Base-by-base conservation (phyloP, 2,113 vertebrate genomes). In the Peromyscus polionotus region DNA sequence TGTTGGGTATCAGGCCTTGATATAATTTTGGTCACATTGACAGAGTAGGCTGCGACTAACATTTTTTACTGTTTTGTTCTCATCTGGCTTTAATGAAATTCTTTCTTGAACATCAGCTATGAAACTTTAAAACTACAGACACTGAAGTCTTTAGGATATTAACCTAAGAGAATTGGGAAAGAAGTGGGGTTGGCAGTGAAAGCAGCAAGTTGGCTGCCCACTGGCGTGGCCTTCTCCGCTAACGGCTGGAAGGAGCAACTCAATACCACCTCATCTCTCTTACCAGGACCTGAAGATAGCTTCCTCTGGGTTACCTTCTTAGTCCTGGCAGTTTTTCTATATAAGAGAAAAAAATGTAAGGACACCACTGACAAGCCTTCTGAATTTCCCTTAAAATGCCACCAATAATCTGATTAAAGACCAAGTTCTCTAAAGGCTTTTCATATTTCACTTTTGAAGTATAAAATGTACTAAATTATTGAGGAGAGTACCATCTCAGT, bases 241-340 rank as follows among this genome's bases (percentile, higher is more conserved):
- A 76, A 87, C 36, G 68, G 26, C 36, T 36, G 79, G 75, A 85
- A 45, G 70, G 65, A 88, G 45, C 3, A 11, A 42, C 22, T n/a
- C 9, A 93, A 90, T 17, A 91, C 20, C 94, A 76, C 57, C n/a
- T 92, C n/a, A 17, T 59, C n/a, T 86, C 95, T 93, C 97, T 98
- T 98, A 98, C 98, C 98, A 95, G 98, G 97, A 75, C 96, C 94
- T 91, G 95, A 97, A 94, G 96, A 91, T 5, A 14, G 91, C 65
- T 95, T 98, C 96, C 31, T 97, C 91, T 95, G 96, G 83, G 68
- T 91, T 70, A 94, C 93, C 54, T 80, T 96, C 59, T 70, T 97
- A 70, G n/a, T 97, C 96, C 88, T 97, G 91, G 94, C 73, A 97
- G 96, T 65, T 90, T 97, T 97, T 95, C 98, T 98, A 87, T 42